These are phyloP conservation scores for Apostichopus japonicus DNA, from an alignment of 35 echinoderm and acorn worm genomes.

Conservation along the genomic window DNA sequence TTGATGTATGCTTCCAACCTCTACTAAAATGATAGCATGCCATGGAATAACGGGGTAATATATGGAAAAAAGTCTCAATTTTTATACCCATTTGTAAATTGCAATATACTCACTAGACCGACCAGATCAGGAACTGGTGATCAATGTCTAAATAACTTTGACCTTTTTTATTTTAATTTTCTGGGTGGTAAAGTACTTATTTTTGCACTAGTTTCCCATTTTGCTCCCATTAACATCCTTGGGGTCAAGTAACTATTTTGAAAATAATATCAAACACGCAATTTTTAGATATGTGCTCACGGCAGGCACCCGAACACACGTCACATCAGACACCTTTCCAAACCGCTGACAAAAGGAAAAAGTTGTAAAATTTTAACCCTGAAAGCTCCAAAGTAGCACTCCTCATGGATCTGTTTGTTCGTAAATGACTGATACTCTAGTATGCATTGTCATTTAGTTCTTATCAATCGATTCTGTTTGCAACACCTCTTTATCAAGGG, in stretches of 20 bases:
- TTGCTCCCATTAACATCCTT: background rate
- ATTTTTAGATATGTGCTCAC: too few relatives aligned
- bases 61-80: too few relatives aligned
- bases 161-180: background rate
- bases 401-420: background rate
- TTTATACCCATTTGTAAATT: too few relatives aligned
- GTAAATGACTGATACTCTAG: background rate
- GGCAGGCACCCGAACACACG: too few relatives aligned
- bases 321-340: too few relatives aligned
- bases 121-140: too few relatives aligned
- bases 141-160: background rate
- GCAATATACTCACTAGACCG: too few relatives aligned
- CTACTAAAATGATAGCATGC: too few relatives aligned
- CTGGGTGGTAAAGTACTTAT: background rate
- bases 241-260: background rate
- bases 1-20: too few relatives aligned
- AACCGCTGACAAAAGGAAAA: too few relatives aligned
- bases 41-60: too few relatives aligned
- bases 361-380: background rate
- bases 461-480: constrained; percentile 2
- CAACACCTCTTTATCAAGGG: background rate
- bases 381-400: background rate
- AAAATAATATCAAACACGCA: too few relatives aligned
- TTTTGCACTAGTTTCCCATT: background rate
- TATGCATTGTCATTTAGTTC: background rate